Conservation (phyloP, 1,140 invertebrate genomes). For the Macrocentrus cingulum region DNA sequence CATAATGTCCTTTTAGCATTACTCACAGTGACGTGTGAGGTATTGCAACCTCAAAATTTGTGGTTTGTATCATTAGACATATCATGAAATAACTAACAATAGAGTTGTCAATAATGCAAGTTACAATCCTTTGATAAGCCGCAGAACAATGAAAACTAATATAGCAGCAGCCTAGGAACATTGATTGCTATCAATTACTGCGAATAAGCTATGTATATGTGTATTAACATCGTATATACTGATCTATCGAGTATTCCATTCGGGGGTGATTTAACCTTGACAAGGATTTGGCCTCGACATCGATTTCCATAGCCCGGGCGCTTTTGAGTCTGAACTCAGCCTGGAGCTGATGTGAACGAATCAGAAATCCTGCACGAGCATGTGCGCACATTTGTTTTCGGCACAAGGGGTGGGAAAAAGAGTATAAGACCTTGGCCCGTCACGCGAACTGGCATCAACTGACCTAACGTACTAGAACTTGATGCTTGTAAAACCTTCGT, state of each 20-base stretch:
- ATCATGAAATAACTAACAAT: no score
- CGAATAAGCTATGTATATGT: background rate
- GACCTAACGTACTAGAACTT: slow-evolving; percentile 14
- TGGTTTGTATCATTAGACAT: no score
- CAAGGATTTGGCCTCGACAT: slow-evolving; percentile 14
- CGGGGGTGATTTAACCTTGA: background rate
- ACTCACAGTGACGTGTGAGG: no score
- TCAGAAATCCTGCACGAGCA: background rate
- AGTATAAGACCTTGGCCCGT: slow-evolving; percentile 17
- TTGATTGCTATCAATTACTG: no score
- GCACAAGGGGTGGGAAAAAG: background rate
- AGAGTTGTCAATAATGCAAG: no score
- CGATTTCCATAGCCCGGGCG: background rate
- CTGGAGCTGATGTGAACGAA: background rate
- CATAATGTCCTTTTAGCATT: no score
- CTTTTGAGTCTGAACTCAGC: slow-evolving; percentile 25
- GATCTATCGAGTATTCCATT: background rate
- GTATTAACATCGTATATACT: background rate
- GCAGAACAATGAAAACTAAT: no score
- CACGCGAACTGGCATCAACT: background rate
- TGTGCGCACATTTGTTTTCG: background rate
- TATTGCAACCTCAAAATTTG: no score
- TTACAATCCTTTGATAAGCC: no score
- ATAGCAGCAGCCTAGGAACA: no score
- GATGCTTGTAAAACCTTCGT: slow-evolving; percentile 3